phyloP scores from a whole-genome alignment of 2,888 invertebrate genomes.

The Andricus quercusramuli region DNA sequence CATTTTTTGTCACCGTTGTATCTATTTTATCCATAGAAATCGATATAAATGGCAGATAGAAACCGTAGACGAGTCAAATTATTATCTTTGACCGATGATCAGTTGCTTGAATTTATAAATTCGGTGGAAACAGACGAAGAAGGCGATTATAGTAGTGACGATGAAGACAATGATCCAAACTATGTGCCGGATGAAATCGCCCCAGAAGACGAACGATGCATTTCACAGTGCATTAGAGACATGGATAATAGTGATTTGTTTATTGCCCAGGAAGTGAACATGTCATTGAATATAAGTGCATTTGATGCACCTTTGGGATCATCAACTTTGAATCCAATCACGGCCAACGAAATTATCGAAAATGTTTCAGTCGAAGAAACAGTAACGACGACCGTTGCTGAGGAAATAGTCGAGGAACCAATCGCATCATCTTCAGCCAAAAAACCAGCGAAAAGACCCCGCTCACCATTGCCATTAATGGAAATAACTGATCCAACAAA shows the following conservation, averaged over 20 bases:
- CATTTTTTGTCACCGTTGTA: not conserved
- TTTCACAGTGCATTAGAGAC: not conserved
- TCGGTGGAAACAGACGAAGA: not conserved
- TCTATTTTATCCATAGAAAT: not conserved
- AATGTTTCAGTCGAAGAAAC: not conserved
- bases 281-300: not conserved
- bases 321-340: not conserved
- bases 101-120: not conserved
- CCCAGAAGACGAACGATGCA: not conserved
- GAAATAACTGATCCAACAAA: not conserved
- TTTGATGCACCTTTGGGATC: not conserved
- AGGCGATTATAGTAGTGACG: not conserved
- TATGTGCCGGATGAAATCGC: not conserved
- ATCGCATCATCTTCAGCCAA: not conserved
- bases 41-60: not conserved
- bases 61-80: not conserved
- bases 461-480: not conserved
- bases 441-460: not conserved
- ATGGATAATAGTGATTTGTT: not conserved
- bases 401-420: not conserved
- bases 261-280: not conserved
- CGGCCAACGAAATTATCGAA: not conserved
- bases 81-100: not conserved
- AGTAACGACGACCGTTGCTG: not conserved
- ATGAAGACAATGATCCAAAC: not conserved